phyloP scores from a whole-genome alignment of 2,113 vertebrate species.

The Sturnus vulgaris region DNA sequence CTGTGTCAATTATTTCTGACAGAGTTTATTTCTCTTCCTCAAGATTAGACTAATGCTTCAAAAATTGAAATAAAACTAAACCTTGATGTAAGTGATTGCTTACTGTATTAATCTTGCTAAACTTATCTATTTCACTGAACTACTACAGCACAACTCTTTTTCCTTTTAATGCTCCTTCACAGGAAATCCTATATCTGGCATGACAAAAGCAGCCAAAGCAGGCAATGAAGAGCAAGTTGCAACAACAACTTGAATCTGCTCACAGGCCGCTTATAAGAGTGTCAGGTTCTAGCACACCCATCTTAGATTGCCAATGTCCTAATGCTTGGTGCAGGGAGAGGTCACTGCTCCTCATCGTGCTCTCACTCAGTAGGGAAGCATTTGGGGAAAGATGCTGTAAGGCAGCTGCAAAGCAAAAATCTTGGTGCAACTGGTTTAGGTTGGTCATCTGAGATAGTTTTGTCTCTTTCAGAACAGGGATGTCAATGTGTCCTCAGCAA shows the following conservation, averaged over 20 bases:
- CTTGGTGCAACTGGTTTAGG: neutral
- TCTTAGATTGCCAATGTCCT: neutral
- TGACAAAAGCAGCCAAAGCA: neutral
- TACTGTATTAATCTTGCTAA: neutral
- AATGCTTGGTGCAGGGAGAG: neutral
- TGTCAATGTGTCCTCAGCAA: neutral
- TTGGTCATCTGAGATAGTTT: neutral
- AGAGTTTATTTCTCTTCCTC: neutral
- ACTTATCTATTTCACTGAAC: neutral
- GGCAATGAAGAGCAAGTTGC: neutral
- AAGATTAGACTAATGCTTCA: neutral
- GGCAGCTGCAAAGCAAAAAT: neutral
- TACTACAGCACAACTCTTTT: neutral
- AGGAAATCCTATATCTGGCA: neutral
- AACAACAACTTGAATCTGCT: neutral
- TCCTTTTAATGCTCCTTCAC: neutral
- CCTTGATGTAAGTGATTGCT: neutral
- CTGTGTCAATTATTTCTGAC: neutral
- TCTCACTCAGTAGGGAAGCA: neutral
- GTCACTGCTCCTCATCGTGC: neutral
- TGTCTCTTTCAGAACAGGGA: neutral
- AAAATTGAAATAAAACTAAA: neutral
- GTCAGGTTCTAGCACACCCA: neutral
- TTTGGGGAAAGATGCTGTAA: neutral
- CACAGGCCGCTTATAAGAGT: accelerated